Evolutionary conservation across 2,113 vertebrate species (phyloP), one percentile per base, ranked within the genome.

Genomic region (Delphinapterus leucas): DNA sequence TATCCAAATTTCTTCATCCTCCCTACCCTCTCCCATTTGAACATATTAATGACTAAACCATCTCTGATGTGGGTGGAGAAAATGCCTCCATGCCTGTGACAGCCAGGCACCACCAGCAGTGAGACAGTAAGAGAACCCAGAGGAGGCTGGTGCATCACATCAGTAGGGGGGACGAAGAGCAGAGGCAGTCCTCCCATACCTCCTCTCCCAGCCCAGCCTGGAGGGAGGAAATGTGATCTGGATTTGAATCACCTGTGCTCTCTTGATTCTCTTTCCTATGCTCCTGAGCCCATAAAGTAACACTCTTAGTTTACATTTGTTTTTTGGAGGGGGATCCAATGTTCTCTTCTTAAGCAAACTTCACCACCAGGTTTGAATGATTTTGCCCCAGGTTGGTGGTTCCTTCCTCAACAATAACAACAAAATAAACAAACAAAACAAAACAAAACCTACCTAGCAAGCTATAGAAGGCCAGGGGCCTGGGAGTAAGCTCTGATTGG

Each of bases 141-240:
- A 44, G 11, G 36, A 15, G 14, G 20, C 13, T 9, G 3, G 2
- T 21, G 3, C 4, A 21, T 65, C 33, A n/a, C 36, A 4, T 0
- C 3, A 18, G 1, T 4, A 53, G 26, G 28, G 14, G 33, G 15
- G 14, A 2, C 2, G 6, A 18, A n/a, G 31, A 10, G 3, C 28
- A n/a, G 58, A 31, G 9, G 1, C 0, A 25, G 31, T 6, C 2
- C 20, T 23, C 23, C 20, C 1, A 1, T 2, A 10, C 2, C 0
- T 36, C 26, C 14, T n/a, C 2, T n/a, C 41, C 5, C 33, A 31
- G 20, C 5, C 17, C 36, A 83, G 61, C 1, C n/a, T 31, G 28
- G 23, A 86, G 9, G 31, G 23, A 82, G 5, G 17, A 9, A 18
- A 5, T 23, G 2, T 17, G 23, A 21, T 47, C 11, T 11, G 20